These are phyloP conservation scores for Anniella stebbinsi DNA, from an alignment of 2,797 vertebrate species.

Conservation along the genomic window DNA sequence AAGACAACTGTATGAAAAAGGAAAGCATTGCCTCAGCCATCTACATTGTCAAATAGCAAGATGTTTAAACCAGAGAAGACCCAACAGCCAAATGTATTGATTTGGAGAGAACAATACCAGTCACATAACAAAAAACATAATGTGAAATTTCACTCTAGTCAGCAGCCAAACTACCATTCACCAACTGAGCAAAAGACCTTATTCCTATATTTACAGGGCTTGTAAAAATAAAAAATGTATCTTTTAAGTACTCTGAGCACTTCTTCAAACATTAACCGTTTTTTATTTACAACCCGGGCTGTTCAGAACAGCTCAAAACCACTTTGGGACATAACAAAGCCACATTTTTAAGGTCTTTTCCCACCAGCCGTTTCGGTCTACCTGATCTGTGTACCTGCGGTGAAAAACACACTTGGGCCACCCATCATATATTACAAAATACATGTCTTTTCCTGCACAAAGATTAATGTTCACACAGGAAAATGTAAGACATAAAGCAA, in stretches of 20 bases:
- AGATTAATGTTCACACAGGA: constrained; percentile 31
- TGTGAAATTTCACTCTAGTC: not conserved
- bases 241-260: not conserved
- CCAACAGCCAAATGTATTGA: not conserved
- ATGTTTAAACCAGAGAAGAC: not conserved
- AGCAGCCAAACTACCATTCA: not conserved
- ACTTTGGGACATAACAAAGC: not conserved
- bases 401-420: constrained; percentile 21
- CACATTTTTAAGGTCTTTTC: constrained; percentile 5
- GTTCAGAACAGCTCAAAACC: constrained; percentile 2
- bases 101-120: not conserved
- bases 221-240: not conserved
- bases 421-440: constrained; percentile 12
- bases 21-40: not conserved
- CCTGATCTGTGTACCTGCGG: constrained; percentile 19
- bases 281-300: constrained; percentile 11
- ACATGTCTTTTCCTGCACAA: constrained; percentile 15
- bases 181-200: not conserved
- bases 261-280: constrained; percentile 8
- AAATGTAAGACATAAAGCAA: constrained; percentile 33
- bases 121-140: not conserved
- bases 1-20: constrained; percentile 50
- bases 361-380: constrained; percentile 1
- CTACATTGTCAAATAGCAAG: not conserved
- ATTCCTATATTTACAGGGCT: not conserved